These are phyloP conservation scores for Melanaphis sacchari DNA, from an alignment of 1,140 invertebrate genomes.

Conservation along the genomic window DNA sequence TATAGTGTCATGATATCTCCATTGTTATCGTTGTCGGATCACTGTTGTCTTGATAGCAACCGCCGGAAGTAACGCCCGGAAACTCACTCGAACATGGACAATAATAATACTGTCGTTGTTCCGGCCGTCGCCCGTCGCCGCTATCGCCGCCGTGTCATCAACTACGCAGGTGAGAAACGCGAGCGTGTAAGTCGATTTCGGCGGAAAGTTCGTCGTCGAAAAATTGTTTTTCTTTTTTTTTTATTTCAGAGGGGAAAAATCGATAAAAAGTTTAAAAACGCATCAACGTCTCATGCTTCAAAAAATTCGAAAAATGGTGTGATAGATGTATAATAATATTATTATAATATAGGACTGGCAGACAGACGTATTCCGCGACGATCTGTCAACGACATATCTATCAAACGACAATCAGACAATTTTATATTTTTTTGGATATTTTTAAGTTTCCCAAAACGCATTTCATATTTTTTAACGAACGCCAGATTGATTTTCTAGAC, in stretches of 20 bases:
- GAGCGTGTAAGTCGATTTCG: neutral
- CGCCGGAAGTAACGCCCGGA: neutral
- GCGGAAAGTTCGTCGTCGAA: neutral
- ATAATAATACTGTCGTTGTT: neutral
- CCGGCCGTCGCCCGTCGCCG: neutral
- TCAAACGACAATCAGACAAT: neutral
- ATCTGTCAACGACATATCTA: neutral
- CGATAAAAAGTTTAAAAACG: neutral
- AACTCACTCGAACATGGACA: neutral
- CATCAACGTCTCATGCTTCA: neutral
- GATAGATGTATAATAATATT: neutral
- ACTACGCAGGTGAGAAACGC: neutral
- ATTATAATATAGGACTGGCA: neutral
- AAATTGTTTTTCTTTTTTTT: neutral
- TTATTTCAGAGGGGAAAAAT: neutral
- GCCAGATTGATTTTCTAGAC: neutral
- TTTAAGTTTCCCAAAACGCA: neutral
- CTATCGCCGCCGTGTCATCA: conserved; percentile 1
- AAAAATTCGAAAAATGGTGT: neutral
- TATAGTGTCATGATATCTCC: neutral
- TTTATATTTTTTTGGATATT: neutral
- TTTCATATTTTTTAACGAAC: neutral
- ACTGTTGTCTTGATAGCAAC: neutral
- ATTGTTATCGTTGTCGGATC: neutral
- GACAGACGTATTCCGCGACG: neutral